These are phyloP conservation scores for Phenganax subtilis DNA, from an alignment of 92 coral and sea anemone species.

Conservation along the genomic window DNA sequence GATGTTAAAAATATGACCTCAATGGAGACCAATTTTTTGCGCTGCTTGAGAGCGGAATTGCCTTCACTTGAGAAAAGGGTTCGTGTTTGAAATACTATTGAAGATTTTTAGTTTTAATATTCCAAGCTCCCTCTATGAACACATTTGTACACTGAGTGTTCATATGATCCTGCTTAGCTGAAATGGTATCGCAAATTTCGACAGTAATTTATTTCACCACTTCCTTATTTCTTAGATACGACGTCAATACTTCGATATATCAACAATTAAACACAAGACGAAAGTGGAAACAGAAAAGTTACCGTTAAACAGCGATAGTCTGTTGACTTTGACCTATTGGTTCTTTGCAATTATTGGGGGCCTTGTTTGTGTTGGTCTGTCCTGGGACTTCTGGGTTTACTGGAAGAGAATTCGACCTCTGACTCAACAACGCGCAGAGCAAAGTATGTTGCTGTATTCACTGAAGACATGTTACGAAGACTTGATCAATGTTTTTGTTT, in stretches of 20 bases:
- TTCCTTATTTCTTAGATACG: not conserved
- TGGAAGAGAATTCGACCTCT: not conserved
- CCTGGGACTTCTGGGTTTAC: constrained; percentile 7
- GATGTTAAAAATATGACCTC: not conserved
- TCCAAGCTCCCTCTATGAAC: too few species aligned
- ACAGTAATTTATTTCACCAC: too few species aligned
- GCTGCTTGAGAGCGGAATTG: not conserved
- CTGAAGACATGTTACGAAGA: too few species aligned
- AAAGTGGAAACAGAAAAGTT: not conserved
- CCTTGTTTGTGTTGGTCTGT: not conserved
- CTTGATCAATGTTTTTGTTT: not conserved
- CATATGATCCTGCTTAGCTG: too few species aligned
- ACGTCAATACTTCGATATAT: not conserved
- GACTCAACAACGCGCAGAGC: not conserved
- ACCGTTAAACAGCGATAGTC: constrained; percentile 2
- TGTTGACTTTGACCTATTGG: constrained; percentile 14
- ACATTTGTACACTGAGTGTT: too few species aligned
- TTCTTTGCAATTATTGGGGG: not conserved
- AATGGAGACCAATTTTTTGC: not conserved
- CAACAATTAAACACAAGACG: not conserved
- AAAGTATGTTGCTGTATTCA: not conserved
- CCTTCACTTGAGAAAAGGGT: not conserved
- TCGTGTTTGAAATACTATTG: too few species aligned
- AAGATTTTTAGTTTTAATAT: too few species aligned
- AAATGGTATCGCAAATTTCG: too few species aligned